Evolutionary conservation across 92 coral and sea anemone genomes (phyloP), one percentile per base, ranked within the genome.

Genomic region (Muricea muricata): DNA sequence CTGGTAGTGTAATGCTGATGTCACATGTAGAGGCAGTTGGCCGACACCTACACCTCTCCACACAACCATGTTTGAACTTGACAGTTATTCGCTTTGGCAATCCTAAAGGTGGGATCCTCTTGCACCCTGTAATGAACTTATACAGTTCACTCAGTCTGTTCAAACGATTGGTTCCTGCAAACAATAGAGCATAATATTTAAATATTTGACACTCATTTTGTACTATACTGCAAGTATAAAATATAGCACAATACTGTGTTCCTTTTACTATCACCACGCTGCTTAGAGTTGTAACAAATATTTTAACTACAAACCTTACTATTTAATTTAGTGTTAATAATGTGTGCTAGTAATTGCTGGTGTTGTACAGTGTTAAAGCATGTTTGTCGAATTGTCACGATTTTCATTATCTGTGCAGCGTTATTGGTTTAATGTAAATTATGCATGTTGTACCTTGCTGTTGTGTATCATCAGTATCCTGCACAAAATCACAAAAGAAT

Each of bases 21-120:
- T 80, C 87, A 73, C 90, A 89, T 21, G 93, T 85, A 20, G 93
- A 89, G 39, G 87, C 75, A 17, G 93, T 89, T 55, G 84, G 92
- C 29, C 87, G 78, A 39, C 92, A 89, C 39, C 56, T 69, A 65
- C 84, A 89, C 42, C 89, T 85, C 65, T 41, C 35, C 29, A 9
- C 24, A 85, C 84, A 85, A 40, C 87, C 92, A 80, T 89, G 87
- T 18, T 80, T 82, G 18, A 89, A 89, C 31, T 35, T 26, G 54
- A 85, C 75, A 23, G 66, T 25, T 15, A 89, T 57, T 13, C 73
- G 34, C 82, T 84, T 88, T 37, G 78, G 61, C 39, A 85, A 65
- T 33, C 92, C 92, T 21, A 89, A 61, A 29, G 87, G 82, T 20
- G 89, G 92, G 7, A 85, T 55, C 34, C 67, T 81, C 60, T 21